A percentile compares a stretch with the other conserved stretches of the same genome.
Evolutionary conservation across 2,888 invertebrate genomes (phyloP).

Genomic region (Platerodrilus igneus): DNA sequence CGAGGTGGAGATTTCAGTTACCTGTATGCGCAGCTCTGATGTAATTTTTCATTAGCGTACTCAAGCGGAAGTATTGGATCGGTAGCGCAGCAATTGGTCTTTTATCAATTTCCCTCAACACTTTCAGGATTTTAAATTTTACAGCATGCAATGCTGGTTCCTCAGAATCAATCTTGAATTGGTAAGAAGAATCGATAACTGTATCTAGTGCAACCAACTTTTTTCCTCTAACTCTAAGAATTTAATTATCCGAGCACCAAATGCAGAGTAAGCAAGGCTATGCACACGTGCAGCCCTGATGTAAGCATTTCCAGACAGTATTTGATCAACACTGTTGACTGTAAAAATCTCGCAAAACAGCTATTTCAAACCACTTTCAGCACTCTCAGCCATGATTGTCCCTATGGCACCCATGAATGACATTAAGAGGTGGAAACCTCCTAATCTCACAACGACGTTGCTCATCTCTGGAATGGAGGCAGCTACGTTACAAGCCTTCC

Average conservation of each 20-base stretch:
- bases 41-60: conserved; percentile 15
- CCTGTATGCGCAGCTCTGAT: too few species aligned
- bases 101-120: background rate
- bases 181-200: background rate
- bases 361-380: conserved; percentile 37
- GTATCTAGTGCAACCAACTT: conserved; percentile 2
- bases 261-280: conserved; percentile 15
- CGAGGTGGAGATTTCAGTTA: too few species aligned
- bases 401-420: conserved; percentile 36
- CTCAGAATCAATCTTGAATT: background rate
- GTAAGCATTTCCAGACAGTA: conserved; percentile 33
- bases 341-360: conserved; percentile 32
- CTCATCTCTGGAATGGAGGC: background rate
- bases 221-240: too few species aligned
- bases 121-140: conserved; percentile 1
- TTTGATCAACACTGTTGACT: conserved; percentile 31
- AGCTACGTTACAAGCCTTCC: conserved; percentile 4
- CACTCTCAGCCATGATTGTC: conserved; percentile 34
- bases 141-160: conserved; percentile 4
- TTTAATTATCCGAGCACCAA: too few species aligned
- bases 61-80: conserved; percentile 3
- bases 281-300: conserved; percentile 20
- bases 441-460: conserved; percentile 30
- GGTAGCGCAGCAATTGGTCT: background rate
- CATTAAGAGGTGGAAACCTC: conserved; percentile 37